Evolutionary conservation across 2,888 invertebrate species (phyloP).

Genomic region (Trissoscelio sp.): DNA sequence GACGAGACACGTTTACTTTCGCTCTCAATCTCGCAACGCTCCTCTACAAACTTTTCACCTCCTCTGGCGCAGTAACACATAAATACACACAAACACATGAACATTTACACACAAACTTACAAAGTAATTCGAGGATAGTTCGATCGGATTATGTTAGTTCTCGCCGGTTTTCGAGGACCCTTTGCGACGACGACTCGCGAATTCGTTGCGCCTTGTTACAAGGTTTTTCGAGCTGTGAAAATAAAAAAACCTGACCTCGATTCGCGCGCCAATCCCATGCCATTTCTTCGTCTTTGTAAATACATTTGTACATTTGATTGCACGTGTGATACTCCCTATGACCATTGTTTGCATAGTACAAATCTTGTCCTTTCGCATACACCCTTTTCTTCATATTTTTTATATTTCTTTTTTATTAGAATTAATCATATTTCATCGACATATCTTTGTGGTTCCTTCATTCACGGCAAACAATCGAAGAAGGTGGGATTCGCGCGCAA

Average conservation of each 20-base stretch:
- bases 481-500: constrained; percentile 2
- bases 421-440: constrained; percentile 20
- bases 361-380: constrained; percentile 15
- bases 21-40: neutral
- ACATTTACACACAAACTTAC: neutral
- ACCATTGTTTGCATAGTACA: constrained; percentile 58
- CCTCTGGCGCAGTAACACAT: neutral
- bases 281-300: constrained; percentile 50
- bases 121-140: constrained; percentile 51
- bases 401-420: too few species aligned
- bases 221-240: constrained; percentile 65
- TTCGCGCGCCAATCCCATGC: constrained; percentile 23
- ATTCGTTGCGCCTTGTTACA: constrained; percentile 56
- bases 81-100: constrained; percentile 12
- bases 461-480: constrained; percentile 6
- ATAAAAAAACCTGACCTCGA: constrained; percentile 35
- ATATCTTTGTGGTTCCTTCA: constrained; percentile 55
- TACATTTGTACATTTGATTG: constrained; percentile 60
- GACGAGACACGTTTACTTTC: constrained; percentile 17
- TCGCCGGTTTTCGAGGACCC: constrained; percentile 63
- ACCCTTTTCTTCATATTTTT: neutral
- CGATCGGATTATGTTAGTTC: constrained; percentile 57
- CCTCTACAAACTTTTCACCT: neutral
- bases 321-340: constrained; percentile 36
- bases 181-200: constrained; percentile 40